Conservation (phyloP, 2,797 vertebrate species). For the Phataginus tetradactyla region DNA sequence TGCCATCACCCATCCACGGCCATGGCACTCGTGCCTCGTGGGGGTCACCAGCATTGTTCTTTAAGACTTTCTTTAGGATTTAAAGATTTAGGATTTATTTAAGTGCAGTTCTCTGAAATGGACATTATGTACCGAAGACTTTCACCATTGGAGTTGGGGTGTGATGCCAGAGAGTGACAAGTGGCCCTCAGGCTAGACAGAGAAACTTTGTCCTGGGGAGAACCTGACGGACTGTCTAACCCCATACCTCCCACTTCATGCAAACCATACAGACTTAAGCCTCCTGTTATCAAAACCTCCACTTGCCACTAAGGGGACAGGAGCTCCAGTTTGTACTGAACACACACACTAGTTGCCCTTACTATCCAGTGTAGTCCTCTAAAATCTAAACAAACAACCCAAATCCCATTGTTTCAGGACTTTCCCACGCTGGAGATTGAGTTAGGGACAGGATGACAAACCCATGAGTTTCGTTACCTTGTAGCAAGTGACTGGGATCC, state of each 20-base stretch:
- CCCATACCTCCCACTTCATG: background rate
- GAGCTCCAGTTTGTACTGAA: background rate
- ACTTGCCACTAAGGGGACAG: background rate
- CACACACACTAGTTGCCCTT: background rate
- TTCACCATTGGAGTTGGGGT: background rate
- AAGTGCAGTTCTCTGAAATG: background rate
- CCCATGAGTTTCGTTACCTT: background rate
- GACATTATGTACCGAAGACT: background rate
- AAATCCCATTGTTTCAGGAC: background rate
- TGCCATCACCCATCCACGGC: no score
- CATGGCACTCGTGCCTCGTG: rapidly evolving
- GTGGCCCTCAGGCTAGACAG: background rate
- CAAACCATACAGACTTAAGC: background rate
- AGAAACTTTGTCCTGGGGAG: background rate
- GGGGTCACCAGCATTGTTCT: background rate
- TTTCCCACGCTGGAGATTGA: background rate
- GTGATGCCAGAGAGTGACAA: background rate
- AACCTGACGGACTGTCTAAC: background rate
- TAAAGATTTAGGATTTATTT: no score
- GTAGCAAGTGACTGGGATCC: background rate
- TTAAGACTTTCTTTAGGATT: background rate
- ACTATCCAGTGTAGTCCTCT: background rate
- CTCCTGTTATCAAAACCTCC: background rate
- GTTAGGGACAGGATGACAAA: background rate
- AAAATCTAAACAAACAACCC: background rate